Conservation (phyloP, 1,140 invertebrate species). For the Monochamus saltuarius region DNA sequence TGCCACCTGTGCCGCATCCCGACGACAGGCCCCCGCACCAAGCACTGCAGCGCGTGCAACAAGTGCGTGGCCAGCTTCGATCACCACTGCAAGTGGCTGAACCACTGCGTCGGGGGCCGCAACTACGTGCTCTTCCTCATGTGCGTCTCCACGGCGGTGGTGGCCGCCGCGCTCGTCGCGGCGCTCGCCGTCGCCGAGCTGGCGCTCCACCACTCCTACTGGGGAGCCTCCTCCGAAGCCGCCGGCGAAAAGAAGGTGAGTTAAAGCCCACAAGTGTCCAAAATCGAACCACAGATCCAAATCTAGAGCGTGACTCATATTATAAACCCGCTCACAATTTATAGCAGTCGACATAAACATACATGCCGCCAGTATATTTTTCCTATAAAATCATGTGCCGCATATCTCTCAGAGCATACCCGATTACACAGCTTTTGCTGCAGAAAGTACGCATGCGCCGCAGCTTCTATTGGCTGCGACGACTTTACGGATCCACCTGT, state of each 20-base stretch:
- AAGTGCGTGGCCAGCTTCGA: constrained; percentile 94
- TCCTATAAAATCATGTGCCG: too few relatives aligned
- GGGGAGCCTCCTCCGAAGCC: background rate
- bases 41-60: constrained; percentile 96
- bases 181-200: constrained; percentile 66
- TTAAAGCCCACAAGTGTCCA: too few relatives aligned
- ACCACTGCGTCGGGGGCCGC: constrained; percentile 89
- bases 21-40: constrained; percentile 62
- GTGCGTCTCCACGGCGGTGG: constrained; percentile 80
- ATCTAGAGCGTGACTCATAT: too few relatives aligned
- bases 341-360: too few relatives aligned
- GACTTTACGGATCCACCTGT: too few relatives aligned
- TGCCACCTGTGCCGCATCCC: constrained; percentile 83
- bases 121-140: constrained; percentile 89
- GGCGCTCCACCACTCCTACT: constrained; percentile 37
- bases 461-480: too few relatives aligned
- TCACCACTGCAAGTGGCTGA: constrained; percentile 97
- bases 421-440: too few relatives aligned
- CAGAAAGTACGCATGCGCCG: too few relatives aligned
- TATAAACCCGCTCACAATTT: too few relatives aligned
- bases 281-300: too few relatives aligned
- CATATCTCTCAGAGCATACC: too few relatives aligned
- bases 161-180: constrained; percentile 70
- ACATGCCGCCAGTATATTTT: too few relatives aligned
- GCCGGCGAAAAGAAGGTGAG: constrained; percentile 13